Evolutionary conservation across 1,140 invertebrate genomes (phyloP), one percentile per base, ranked within the genome.

Genomic region (Pararge aegeria): DNA sequence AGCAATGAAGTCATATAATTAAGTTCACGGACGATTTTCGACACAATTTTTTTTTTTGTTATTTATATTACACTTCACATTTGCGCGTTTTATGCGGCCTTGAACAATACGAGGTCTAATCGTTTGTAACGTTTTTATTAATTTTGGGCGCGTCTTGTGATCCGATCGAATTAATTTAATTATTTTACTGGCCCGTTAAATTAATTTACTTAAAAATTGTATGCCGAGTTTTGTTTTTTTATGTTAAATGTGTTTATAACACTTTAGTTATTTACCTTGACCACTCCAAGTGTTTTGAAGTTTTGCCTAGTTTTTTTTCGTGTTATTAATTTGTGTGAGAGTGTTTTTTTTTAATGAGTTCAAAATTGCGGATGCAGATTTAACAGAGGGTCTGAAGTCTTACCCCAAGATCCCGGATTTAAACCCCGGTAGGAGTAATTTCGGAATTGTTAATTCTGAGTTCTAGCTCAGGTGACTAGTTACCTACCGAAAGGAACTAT

Each of bases 1-100:
- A 20, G 56, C 51, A 62, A 71, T 58, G 37, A 54, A 30, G 54
- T 64, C 48, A 61, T 61, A 16, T 44, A 48, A 57, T 50, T 66
- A 64, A 63, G 63, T 65, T 72, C 69, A 72, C 20, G 69, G 66
- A 60, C 68, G 60, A 10, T 57, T 66, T 59, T 56, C 58, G 44
- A 56, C 42, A 49, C 44, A 29, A 56, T 30, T 30, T 56, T 56
- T 48, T 30, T 55, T 29, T 46, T 49, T 30, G 48, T 30, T 56
- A 49, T 20, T 19, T 16, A 15, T 2, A 20, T 18, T 19, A 46
- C 16, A 46, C 29, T 44, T 56, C 15, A 29, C 42, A 56, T 49
- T 56, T 29, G 27, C 55, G 29, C 42, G 44, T 55, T 56, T 56
- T 48, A 15, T 5, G 6, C 3, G 44, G 2, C 55, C 55, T 56